Evolutionary conservation across 2,797 vertebrate genomes (phyloP).

Genomic region (Dendrocincla tyrannina): DNA sequence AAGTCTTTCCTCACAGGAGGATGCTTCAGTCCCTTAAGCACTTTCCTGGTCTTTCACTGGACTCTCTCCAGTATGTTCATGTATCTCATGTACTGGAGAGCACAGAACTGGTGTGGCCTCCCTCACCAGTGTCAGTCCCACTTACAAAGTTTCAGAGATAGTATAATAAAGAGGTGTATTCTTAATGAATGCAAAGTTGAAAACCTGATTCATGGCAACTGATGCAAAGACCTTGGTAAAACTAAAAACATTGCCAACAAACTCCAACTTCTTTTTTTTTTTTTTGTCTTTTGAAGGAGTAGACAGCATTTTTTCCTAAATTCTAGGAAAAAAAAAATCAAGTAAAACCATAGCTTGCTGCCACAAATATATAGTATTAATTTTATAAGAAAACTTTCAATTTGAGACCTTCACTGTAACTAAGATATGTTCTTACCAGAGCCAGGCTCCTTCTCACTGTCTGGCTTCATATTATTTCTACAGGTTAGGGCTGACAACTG

Average conservation of each 20-base stretch:
- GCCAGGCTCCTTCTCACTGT: not conserved
- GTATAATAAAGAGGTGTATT: not conserved
- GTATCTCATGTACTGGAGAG: not conserved
- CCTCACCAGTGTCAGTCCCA: not conserved
- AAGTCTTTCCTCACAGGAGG: not conserved
- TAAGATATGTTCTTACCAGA: not conserved
- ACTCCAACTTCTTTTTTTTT: not conserved
- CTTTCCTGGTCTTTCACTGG: not conserved
- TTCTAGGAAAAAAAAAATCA: not conserved
- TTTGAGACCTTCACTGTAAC: not conserved
- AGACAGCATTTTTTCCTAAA: not conserved
- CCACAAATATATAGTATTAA: not conserved
- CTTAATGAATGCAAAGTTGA: not conserved
- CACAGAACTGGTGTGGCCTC: not conserved
- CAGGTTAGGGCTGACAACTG: not conserved
- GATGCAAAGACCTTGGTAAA: not conserved
- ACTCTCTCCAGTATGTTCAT: not conserved
- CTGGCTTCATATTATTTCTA: not conserved
- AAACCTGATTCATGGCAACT: not conserved
- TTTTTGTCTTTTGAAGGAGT: not conserved
- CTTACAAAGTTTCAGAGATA: not conserved
- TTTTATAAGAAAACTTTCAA: not conserved
- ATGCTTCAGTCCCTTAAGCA: not conserved
- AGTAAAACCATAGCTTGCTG: not conserved
- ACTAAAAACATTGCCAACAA: not conserved